Evolutionary conservation across 2,888 invertebrate species (phyloP), one percentile per base, ranked within the genome.

Genomic region (Luffia ferchaultella): DNA sequence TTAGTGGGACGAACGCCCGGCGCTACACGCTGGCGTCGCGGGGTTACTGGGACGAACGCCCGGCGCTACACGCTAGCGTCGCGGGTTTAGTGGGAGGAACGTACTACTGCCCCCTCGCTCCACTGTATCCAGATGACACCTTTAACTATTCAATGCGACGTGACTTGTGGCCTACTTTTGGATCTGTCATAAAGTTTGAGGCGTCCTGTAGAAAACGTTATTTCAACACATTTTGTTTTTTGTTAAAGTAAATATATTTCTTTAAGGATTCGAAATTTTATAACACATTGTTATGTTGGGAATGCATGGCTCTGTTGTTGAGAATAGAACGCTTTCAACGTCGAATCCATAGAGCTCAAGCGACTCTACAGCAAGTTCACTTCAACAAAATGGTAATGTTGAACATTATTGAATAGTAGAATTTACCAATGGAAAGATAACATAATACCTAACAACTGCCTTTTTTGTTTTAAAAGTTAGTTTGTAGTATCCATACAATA

Each of bases 271-370:
- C n/a, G n/a, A n/a, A n/a, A n/a, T n/a, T n/a, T n/a, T n/a, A n/a
- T 42, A 52, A 57, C 2, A 16, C 57, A 15, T 46, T 53, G 15
- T 43, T 60, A 3, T 60, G 60, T 19, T 62, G 61, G 61, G 61
- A 62, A 40, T 62, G 61, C 18, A 51, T 53, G 3, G 58, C 58
- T 0, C 42, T 55, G 12, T 51, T 60, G 2, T 55, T 43, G 20
- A 57, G 53, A 20, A 49, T 62, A 3, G 48, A 56, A 43, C 16
- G n/a, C 3, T 62, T 60, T 41, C 57, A 58, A 48, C 55, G 45
- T 2, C 57, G 58, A 50, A 48, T 62, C 12, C 30, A 7, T 3
- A 30, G 12, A 30, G 30, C 30, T 30, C 30, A 30, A 30, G 30
- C 3, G 30, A 12, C 12, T 3, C 30, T 30, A 30, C 30, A 12